Evolutionary conservation across 2,888 invertebrate genomes (phyloP), one percentile per base, ranked within the genome.

Genomic region (Tetheella fluctuosa): DNA sequence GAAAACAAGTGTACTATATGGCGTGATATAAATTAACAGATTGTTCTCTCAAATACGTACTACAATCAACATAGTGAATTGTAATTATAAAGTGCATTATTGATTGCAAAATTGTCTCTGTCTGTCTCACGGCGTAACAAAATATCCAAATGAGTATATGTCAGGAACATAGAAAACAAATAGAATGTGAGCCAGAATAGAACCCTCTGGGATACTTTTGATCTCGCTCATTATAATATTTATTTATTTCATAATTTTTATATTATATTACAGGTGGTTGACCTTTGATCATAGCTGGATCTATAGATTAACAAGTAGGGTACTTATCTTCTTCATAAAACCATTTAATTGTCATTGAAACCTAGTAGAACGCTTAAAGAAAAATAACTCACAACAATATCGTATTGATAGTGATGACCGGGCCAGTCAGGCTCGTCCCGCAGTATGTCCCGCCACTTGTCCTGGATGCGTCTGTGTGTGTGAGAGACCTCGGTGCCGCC

Each of bases 381-480:
- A 20, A 23, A n/a, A 34, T 0, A 23, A 91, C 95, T 90, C 83
- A 97, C 97, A 86, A 97, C 95, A 82, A 98, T 96, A 81, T 97
- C 96, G 64, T 95, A 96, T 60, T 96, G 95, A 23, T 86, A 79
- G 65, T 86, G 84, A 62, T 91, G 88, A 1, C 91, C 92, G 0
- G 93, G 92, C 91, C 93, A 92, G 65, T 93, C 93, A 0, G 81
- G 79, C 61, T 93, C 93, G 0, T 94, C 92, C 4, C 94, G 94
- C 74, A 97, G 92, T 61, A 96, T 94, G 80, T 96, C 96, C 83
- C 95, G 95, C 95, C 96, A 96, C 83, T 96, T 96, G 60, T 96
- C 95, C 85, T 95, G 95, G 59, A 97, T 95, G n/a, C 96, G 94
- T 52, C 95, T n/a, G n/a, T 39, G 39, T n/a, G 39, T n/a, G 39